These are phyloP conservation scores for Tholera decimalis DNA, from an alignment of 2,888 invertebrate species.

Conservation along the genomic window DNA sequence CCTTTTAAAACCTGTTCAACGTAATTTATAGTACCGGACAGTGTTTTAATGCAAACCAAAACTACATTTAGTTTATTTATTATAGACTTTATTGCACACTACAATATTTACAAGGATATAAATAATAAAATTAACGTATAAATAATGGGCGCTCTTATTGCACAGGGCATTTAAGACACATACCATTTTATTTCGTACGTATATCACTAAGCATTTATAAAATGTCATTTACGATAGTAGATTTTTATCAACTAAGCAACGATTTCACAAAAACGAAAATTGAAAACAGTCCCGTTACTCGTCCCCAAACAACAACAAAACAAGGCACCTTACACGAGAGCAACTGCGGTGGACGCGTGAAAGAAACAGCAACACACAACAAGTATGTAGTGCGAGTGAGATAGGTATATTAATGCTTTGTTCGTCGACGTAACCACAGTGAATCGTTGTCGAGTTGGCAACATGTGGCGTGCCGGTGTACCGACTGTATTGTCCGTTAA, in stretches of 20 bases:
- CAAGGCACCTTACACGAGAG: constrained; percentile 52
- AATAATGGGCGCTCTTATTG: too few relatives aligned
- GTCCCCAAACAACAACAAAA: constrained; percentile 20
- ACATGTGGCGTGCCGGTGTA: constrained; percentile 45
- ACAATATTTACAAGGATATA: too few relatives aligned
- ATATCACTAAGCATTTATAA: not conserved
- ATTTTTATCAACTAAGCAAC: not conserved
- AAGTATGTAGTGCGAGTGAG: constrained; percentile 18
- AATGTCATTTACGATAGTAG: not conserved
- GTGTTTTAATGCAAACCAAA: too few relatives aligned
- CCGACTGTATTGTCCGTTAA: constrained; percentile 18
- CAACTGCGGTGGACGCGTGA: constrained; percentile 23
- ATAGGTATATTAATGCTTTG: not conserved
- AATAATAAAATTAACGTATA: too few relatives aligned
- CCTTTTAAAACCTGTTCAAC: too few relatives aligned
- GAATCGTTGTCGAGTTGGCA: constrained; percentile 48
- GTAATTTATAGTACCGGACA: too few relatives aligned
- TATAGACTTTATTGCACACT: too few relatives aligned
- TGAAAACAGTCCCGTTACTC: not conserved
- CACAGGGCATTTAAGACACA: too few relatives aligned
- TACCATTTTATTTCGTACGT: too few relatives aligned
- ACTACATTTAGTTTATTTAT: too few relatives aligned
- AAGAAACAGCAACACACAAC: constrained; percentile 28
- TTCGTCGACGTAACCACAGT: constrained; percentile 10
- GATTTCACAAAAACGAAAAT: not conserved